A percentile compares a stretch with the other conserved stretches of the same genome.
phyloP scores from a whole-genome alignment of 1,140 invertebrate species.

The Brachionus angularis region DNA sequence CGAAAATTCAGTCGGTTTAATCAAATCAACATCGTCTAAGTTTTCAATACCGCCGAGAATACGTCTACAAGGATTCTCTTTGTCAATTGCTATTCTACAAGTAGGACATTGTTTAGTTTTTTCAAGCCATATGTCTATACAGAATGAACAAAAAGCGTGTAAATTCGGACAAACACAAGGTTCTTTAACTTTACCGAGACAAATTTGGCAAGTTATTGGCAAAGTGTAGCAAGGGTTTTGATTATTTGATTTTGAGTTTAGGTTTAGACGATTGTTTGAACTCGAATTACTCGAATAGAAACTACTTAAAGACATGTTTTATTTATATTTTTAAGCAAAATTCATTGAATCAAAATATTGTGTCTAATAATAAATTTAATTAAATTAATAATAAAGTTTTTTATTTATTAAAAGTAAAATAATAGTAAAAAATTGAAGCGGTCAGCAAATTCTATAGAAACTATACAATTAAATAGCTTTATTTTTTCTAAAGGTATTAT shows the following conservation, averaged over 20 bases:
- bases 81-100: conserved; percentile 51
- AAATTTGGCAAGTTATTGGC: conserved; percentile 37
- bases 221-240: not conserved
- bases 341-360: no score
- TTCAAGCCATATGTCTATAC: conserved; percentile 55
- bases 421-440: no score
- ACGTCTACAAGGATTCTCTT: conserved; percentile 49
- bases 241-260: not conserved
- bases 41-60: conserved; percentile 49
- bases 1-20: not conserved
- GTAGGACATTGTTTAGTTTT: conserved; percentile 55
- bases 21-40: not conserved
- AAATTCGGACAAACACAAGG: conserved; percentile 52
- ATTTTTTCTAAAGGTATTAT: no score
- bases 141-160: conserved; percentile 54
- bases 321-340: no score
- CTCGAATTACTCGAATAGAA: no score
- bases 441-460: no score
- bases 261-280: no score
- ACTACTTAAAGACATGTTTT: no score
- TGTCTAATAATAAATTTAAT: no score
- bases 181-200: conserved; percentile 40
- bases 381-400: no score
- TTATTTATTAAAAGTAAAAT: no score
- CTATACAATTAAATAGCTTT: no score